Conservation (phyloP, 2,797 vertebrate species). For the Knipowitschia caucasica region DNA sequence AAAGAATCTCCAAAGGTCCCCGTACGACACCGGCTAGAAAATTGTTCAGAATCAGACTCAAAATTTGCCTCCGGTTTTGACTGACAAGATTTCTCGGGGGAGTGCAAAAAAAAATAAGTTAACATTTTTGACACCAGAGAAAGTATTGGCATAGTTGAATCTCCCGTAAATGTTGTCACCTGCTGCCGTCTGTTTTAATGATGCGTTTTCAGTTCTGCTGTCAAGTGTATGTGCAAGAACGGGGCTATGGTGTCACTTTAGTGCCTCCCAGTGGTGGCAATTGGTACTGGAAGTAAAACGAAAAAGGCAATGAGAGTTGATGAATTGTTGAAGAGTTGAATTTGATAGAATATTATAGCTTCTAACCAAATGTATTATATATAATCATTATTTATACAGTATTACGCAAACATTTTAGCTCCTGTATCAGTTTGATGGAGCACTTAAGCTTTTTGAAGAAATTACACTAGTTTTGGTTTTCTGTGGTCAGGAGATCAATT, state of each 20-base stretch:
- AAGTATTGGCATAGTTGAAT: slow-evolving; percentile 14
- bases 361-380: no score
- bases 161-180: slow-evolving; percentile 7
- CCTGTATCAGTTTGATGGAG: background rate
- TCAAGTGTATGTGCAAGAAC: background rate
- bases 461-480: background rate
- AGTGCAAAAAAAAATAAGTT: slow-evolving; percentile 7
- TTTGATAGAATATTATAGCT: no score
- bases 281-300: slow-evolving; percentile 5
- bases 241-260: slow-evolving; percentile 22
- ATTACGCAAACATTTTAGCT: no score
- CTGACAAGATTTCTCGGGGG: background rate
- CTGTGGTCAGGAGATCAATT: background rate
- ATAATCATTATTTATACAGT: no score
- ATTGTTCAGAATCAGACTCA: background rate
- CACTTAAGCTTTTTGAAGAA: background rate
- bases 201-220: slow-evolving; percentile 2
- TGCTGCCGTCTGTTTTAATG: slow-evolving; percentile 4
- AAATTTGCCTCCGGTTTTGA: slow-evolving; percentile 10
- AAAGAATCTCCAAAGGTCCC: background rate
- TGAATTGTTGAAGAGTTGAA: no score
- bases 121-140: background rate
- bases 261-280: slow-evolving; percentile 57
- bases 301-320: background rate
- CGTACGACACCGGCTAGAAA: background rate